Evolutionary conservation across 2,888 invertebrate species (phyloP), one percentile per base, ranked within the genome.

Genomic region (Euzophera pinguis): DNA sequence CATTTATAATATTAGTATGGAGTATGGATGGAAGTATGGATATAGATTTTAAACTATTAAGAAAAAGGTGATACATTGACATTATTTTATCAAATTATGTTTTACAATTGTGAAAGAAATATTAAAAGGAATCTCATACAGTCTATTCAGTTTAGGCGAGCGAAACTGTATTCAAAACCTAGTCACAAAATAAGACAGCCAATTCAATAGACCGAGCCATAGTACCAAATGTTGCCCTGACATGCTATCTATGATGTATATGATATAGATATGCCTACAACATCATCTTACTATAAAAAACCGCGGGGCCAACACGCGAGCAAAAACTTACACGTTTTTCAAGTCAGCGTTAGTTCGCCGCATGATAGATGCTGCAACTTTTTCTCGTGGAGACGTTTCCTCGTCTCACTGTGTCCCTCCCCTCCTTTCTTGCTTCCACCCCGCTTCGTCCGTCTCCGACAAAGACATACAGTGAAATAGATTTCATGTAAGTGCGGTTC

Each of bases 331-430:
- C 43, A 43, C 29, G 32, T 45, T 45, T 45, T 45, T 45, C 45
- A 32, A 32, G 45, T 45, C 45, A 45, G 41, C 41, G 41, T 13
- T 16, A 45, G 32, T 32, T 32, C 45, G 14, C 45, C 32, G 14
- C 45, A 32, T 45, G 45, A 45, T 45, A 45, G 45, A 45, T 45
- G 45, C 45, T 34, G 45, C 32, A 45, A 45, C 32, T 45, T 45
- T 45, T 45, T 45, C 41, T 41, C 32, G 14, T 32, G 45, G 32
- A 45, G 45, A 45, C 45, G 45, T 32, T 43, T 45, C 45, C 45
- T 4, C 32, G 14, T 43, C 43, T 43, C 43, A 43, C 43, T 43
- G 43, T 43, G 12, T 27, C 43, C 43, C 22, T 22, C 5, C 22
- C 27, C 27, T 12, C 12, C 29, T 12, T 41, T 17, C n/a, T 14